phyloP scores from a whole-genome alignment of 2,113 vertebrate genomes.

The Probosciger aterrimus region DNA sequence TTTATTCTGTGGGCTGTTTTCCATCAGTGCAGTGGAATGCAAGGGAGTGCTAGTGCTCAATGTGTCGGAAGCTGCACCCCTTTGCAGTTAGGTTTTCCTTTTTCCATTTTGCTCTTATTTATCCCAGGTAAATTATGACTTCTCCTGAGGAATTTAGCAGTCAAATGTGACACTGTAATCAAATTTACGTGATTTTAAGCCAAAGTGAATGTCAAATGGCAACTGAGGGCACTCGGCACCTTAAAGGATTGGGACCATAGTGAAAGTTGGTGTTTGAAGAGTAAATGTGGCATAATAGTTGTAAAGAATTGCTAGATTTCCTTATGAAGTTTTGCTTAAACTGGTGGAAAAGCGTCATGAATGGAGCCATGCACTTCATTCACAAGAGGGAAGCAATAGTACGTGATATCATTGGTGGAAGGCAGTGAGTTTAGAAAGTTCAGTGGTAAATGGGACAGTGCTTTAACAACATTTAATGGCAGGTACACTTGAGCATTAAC shows the following conservation, averaged over 20 bases:
- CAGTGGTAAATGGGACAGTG: background rate
- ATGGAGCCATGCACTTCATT: background rate
- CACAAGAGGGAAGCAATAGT: background rate
- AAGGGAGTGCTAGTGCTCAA: background rate
- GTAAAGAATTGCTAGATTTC: background rate
- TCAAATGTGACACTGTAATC: background rate
- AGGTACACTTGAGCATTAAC: background rate
- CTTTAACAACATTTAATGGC: background rate
- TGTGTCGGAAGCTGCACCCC: background rate
- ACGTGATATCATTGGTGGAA: background rate
- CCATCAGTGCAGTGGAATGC: background rate
- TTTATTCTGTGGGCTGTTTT: constrained; percentile 16
- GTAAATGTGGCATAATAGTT: background rate
- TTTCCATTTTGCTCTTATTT: background rate
- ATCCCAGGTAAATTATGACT: background rate
- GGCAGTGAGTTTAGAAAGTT: background rate
- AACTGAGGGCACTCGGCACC: background rate
- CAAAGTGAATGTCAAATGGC: background rate
- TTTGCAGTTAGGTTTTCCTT: background rate
- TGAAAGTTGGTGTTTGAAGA: background rate
- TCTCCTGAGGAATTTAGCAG: background rate
- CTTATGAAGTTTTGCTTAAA: background rate
- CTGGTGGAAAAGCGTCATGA: background rate
- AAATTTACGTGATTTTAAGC: background rate
- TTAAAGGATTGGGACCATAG: background rate